Conservation (phyloP, 2,797 vertebrate genomes). For the Typhlichthys eigenmanni region DNA sequence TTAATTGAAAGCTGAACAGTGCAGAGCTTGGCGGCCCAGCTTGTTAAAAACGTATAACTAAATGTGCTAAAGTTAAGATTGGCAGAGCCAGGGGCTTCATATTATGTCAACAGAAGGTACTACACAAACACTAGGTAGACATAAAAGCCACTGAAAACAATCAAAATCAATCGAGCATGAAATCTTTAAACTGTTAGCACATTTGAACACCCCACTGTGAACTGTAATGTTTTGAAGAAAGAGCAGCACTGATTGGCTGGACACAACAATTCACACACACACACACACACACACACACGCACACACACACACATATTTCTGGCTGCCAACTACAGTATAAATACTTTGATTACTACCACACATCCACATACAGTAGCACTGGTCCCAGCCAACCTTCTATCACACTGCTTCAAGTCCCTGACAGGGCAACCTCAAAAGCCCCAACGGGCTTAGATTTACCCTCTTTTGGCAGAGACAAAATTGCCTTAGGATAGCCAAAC, state of each 20-base stretch:
- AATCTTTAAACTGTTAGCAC: background rate
- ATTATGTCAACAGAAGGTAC: background rate
- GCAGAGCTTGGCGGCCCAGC: background rate
- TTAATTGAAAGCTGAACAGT: background rate
- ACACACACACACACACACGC: too few relatives aligned
- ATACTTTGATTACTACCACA: conserved; percentile 20
- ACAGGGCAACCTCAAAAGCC: conserved; percentile 46
- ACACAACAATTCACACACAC: background rate
- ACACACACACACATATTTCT: background rate
- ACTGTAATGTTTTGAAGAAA: background rate
- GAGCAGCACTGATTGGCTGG: background rate
- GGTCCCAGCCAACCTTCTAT: conserved; percentile 20
- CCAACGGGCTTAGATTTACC: conserved; percentile 28
- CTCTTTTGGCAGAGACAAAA: conserved; percentile 41
- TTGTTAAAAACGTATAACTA: background rate
- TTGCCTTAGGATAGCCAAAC: conserved; percentile 49
- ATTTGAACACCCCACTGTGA: background rate
- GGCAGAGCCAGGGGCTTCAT: background rate
- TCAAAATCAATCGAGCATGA: background rate
- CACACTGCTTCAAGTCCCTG: conserved; percentile 42
- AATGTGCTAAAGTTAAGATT: background rate
- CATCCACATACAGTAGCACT: conserved; percentile 3
- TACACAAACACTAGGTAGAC: background rate
- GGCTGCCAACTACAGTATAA: conserved; percentile 1
- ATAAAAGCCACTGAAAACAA: background rate